These are phyloP conservation scores for Dromiciops gliroides DNA, from an alignment of 2,113 vertebrate genomes.

Conservation along the genomic window DNA sequence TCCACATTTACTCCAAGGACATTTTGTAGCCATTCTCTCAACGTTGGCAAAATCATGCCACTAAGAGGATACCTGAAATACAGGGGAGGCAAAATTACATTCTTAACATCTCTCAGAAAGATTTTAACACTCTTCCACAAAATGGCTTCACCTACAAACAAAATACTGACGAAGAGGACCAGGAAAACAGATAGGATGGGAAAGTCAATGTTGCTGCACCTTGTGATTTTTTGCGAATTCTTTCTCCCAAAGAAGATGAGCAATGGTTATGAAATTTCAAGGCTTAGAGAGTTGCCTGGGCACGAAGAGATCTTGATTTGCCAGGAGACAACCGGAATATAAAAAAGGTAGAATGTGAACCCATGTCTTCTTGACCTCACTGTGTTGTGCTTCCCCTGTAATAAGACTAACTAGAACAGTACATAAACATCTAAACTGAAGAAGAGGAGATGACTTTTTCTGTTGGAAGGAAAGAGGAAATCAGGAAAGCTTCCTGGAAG, in stretches of 20 bases:
- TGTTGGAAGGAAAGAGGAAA: background rate
- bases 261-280: background rate
- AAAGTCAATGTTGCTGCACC: background rate
- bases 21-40: conserved; percentile 96
- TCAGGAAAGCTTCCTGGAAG: background rate
- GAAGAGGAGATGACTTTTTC: background rate
- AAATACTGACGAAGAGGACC: background rate
- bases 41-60: conserved; percentile 92
- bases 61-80: conserved; percentile 93
- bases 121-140: conserved; percentile 49
- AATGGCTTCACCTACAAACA: conserved; percentile 49
- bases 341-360: background rate
- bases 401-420: background rate
- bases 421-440: background rate
- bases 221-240: background rate
- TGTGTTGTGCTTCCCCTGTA: background rate
- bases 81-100: conserved; percentile 76
- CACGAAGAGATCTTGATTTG: background rate
- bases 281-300: background rate
- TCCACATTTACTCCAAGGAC: conserved; percentile 93
- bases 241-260: background rate
- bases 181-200: background rate
- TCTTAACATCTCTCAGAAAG: background rate
- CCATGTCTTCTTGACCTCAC: background rate
- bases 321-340: background rate